These are phyloP conservation scores for Hemicentrotus pulcherrimus DNA, from an alignment of 35 echinoderm and acorn worm species.

Conservation along the genomic window DNA sequence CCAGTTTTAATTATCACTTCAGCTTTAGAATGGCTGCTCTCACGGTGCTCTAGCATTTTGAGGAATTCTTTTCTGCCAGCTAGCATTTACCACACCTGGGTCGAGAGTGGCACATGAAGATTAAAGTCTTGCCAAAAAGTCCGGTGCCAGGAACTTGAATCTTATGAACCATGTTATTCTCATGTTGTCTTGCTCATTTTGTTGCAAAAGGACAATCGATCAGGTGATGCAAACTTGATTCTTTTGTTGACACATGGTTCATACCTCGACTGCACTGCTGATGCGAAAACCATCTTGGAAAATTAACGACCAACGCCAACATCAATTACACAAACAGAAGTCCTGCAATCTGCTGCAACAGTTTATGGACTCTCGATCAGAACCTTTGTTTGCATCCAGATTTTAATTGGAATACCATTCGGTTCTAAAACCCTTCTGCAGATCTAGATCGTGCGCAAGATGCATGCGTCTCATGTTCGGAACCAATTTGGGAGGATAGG, in stretches of 20 bases:
- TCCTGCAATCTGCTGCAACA: not conserved
- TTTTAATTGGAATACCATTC: conserved; percentile 7
- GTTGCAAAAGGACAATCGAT: no score
- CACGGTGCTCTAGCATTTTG: no score
- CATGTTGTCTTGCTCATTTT: no score
- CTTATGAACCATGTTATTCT: no score
- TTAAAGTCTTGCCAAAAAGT: no score
- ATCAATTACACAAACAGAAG: conserved; percentile 3
- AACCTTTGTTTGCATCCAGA: not conserved
- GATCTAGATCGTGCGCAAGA: not conserved
- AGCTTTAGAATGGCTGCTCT: no score
- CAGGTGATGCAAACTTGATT: no score
- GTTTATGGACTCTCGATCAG: not conserved
- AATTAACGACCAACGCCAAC: not conserved
- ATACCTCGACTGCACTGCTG: not conserved
- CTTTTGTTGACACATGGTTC: not conserved
- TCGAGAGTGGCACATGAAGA: no score
- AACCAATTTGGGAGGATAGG: not conserved
- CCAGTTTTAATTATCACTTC: no score
- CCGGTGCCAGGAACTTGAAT: no score
- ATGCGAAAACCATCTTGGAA: not conserved
- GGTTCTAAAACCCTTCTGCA: not conserved
- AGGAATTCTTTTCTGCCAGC: no score
- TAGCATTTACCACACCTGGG: no score
- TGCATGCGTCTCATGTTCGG: not conserved